Conservation (phyloP, 1,140 invertebrate species). For the Caenorhabditis brenneri region DNA sequence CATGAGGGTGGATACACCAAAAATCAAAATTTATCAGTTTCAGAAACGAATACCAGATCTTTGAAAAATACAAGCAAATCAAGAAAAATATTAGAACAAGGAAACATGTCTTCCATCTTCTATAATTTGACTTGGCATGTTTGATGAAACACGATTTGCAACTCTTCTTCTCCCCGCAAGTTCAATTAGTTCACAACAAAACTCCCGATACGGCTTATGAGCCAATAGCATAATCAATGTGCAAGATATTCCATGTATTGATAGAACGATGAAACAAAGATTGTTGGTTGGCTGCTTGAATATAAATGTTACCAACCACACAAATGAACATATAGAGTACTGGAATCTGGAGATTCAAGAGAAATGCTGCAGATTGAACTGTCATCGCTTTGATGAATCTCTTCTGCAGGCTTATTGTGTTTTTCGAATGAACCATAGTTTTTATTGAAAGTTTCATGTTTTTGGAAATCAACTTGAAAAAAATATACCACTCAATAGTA, state of each 20-base stretch:
- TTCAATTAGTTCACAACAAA: too few relatives aligned
- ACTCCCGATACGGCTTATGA: constrained; percentile 4
- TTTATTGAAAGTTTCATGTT: not conserved
- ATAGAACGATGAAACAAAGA: not conserved
- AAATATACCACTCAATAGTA: not conserved
- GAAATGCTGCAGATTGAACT: not conserved
- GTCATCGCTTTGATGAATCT: not conserved
- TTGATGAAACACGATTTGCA: too few relatives aligned
- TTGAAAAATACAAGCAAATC: too few relatives aligned
- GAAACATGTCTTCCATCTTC: too few relatives aligned
- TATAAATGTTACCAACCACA: not conserved
- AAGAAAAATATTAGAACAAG: too few relatives aligned
- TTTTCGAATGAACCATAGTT: not conserved
- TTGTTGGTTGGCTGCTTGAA: not conserved
- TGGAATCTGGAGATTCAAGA: not conserved
- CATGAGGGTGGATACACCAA: too few relatives aligned
- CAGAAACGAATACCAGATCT: too few relatives aligned
- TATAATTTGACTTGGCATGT: too few relatives aligned
- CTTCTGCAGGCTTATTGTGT: not conserved
- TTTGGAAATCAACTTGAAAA: not conserved
- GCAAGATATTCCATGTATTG: not conserved
- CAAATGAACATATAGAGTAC: not conserved
- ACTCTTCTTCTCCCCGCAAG: too few relatives aligned
- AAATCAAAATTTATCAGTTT: too few relatives aligned
- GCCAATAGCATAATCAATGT: not conserved